Evolutionary conservation across 1,140 invertebrate genomes (phyloP).

Genomic region (Halesus radiatus): DNA sequence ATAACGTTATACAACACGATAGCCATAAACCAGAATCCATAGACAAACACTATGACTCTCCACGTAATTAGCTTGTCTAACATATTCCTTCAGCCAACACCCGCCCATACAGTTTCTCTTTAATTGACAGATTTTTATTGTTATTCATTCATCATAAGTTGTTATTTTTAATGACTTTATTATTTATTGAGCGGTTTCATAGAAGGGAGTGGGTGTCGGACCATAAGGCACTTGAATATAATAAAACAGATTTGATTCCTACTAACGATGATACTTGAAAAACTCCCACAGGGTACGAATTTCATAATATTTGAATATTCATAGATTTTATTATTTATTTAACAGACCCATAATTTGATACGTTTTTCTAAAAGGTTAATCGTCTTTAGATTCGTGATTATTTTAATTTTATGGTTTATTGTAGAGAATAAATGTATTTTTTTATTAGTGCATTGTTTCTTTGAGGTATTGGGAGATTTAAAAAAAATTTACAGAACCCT

Average conservation of each 20-base stretch:
- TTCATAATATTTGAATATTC: slow-evolving; percentile 1
- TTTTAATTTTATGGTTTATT: too few species aligned
- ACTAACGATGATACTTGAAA: background rate
- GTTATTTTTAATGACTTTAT: slow-evolving; percentile 27
- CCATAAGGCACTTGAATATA: background rate
- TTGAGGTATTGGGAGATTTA: too few species aligned
- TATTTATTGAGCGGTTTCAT: slow-evolving; percentile 19
- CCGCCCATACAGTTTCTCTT: background rate
- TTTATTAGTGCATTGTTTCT: too few species aligned
- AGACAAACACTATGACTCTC: too few species aligned
- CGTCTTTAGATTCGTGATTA: too few species aligned
- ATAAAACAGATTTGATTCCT: background rate
- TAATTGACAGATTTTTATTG: slow-evolving; percentile 22
- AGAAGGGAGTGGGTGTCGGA: background rate
- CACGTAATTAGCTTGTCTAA: background rate
- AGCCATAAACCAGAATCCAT: too few species aligned
- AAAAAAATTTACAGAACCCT: too few species aligned
- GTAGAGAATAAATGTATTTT: too few species aligned
- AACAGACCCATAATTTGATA: too few species aligned
- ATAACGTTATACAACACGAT: too few species aligned
- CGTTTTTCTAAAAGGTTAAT: too few species aligned
- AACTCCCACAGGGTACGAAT: background rate
- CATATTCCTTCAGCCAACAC: background rate
- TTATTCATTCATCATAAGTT: slow-evolving; percentile 21
- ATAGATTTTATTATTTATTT: background rate